Base-by-base conservation (phyloP, 2,797 vertebrate species). In the Hippocampus kuda region DNA sequence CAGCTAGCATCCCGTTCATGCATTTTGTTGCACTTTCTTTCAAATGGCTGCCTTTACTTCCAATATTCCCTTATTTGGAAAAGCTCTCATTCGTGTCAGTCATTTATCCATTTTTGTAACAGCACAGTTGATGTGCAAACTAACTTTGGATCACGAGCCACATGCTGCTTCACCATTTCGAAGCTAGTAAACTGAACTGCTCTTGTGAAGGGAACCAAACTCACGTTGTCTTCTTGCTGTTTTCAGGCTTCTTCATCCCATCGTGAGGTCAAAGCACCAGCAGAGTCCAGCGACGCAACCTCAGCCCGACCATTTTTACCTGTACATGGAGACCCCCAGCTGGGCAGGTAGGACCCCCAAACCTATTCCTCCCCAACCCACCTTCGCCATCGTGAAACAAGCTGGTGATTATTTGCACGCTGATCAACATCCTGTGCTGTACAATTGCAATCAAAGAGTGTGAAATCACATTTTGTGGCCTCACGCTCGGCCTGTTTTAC, bases 261-360 rank as follows among this genome's bases (percentile, higher is more conserved):
- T 81, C 78, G 84, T 81, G 83, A 75, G 80, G 78, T 85, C 76
- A 76, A 82, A 75, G 77, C 85, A 82, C 20, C 78, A 84, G 83
- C 78, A 60, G 27, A 88, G 77, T 84, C 41, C 70, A 85, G 77
- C 81, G 75, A 84, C 75, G 79, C 77, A 82, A 85, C 87, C 70
- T 82, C 80, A 83, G 83, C 81, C 77, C 72, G 49, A 83, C 80
- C 81, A 75, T 81, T 87, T 83, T 84, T 66, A 85, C 84, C 84
- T 76, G 89, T 91, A 90, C 89, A 91, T 91, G 90, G 90, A 91
- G 89, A 89, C 88, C 85, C 88, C 90, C 88, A 90, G 88, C 90
- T 91, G 90, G 90, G 82, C 90, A 91, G 90, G 90, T 91, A 88
- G 90, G 41, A 13, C 41, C 51, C 75, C 27, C 0, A 2, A 46